Percentiles rank a stretch among this genome's conserved stretches.
Conservation (phyloP, 2,888 invertebrate genomes). For the Loripinus fragilis region DNA sequence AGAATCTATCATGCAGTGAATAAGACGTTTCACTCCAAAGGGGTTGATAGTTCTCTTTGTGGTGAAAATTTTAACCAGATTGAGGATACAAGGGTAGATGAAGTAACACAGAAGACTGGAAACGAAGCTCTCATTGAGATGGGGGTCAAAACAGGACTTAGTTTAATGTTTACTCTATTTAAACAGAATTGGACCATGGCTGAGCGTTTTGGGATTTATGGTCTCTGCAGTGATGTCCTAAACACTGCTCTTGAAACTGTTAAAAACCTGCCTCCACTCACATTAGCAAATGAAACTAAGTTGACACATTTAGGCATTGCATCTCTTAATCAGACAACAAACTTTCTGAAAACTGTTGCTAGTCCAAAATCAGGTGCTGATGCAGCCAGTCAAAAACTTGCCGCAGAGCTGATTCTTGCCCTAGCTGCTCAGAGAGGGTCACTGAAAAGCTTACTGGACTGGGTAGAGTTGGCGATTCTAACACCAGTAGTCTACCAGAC, state of each 20-base stretch:
- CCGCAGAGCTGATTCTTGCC: constrained; percentile 86
- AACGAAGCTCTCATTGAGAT: constrained; percentile 86
- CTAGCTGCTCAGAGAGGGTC: constrained; percentile 87
- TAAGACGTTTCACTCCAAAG: constrained; percentile 84
- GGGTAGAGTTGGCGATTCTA: constrained; percentile 87
- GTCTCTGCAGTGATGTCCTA: constrained; percentile 86
- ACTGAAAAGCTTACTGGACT: constrained; percentile 86
- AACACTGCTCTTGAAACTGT: constrained; percentile 86
- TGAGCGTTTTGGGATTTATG: constrained; percentile 77
- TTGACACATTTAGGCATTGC: constrained; percentile 84
- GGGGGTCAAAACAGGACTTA: constrained; percentile 87
- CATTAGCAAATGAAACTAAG: constrained; percentile 86
- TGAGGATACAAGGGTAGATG: constrained; percentile 34
- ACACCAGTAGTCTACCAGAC: constrained; percentile 66
- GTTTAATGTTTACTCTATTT: constrained; percentile 86
- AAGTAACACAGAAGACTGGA: constrained; percentile 54
- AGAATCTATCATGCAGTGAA: constrained; percentile 86
- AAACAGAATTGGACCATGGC: constrained; percentile 86
- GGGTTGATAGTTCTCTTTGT: background rate
- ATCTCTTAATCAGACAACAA: constrained; percentile 85
- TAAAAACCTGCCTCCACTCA: constrained; percentile 86
- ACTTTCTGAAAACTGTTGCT: constrained; percentile 85
- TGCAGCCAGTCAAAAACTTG: constrained; percentile 80
- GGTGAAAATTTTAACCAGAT: constrained; percentile 2
- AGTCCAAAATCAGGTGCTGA: constrained; percentile 85